Conservation (phyloP, 2,888 invertebrate genomes). For the Achlya flavicornis region DNA sequence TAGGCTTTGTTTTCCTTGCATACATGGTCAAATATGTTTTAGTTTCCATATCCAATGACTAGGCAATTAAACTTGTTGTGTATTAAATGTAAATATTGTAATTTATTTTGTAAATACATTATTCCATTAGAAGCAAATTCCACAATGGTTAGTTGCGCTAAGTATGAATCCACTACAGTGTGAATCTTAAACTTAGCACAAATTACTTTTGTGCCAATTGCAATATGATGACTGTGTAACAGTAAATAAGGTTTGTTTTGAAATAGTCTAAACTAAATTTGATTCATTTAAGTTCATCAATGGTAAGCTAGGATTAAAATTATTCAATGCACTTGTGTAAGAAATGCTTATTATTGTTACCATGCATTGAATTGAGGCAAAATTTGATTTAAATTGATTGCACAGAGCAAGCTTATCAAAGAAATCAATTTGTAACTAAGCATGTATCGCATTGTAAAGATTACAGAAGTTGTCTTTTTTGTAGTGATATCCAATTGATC, state of each 20-base stretch:
- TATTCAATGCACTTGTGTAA: conserved; percentile 1
- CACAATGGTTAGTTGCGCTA: conserved; percentile 28
- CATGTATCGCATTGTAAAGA: no score
- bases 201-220: neutral
- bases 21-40: conserved; percentile 96
- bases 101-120: conserved; percentile 79
- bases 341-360: neutral
- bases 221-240: neutral
- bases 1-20: conserved; percentile 96
- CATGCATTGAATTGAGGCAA: neutral
- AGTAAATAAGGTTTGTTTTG: neutral
- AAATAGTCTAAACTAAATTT: neutral
- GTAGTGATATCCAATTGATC: neutral
- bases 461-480: neutral
- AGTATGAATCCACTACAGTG: conserved; percentile 21
- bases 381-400: neutral
- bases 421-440: neutral
- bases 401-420: neutral
- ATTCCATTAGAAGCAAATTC: conserved; percentile 43
- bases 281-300: neutral
- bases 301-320: neutral
- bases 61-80: conserved; percentile 37
- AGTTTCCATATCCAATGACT: conserved; percentile 88
- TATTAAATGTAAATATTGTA: conserved; percentile 75
- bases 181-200: neutral